Base-by-base conservation (phyloP, 1,140 invertebrate genomes). In the Drosophila obscura region DNA sequence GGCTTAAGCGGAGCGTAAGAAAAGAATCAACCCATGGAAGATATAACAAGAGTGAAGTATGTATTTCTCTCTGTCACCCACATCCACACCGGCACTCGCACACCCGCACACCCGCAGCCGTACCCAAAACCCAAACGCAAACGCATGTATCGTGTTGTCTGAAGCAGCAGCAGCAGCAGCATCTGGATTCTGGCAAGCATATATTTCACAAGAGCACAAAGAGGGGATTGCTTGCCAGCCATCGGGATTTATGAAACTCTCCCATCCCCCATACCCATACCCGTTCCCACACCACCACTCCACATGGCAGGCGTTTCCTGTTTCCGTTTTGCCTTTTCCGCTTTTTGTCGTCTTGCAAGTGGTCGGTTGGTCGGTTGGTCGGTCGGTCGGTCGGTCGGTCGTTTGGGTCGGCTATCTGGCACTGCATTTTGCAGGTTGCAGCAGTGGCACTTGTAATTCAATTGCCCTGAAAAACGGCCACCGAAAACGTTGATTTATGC, bases 391-490 rank as follows among this genome's bases (percentile, higher is more conserved):
- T 6, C 46, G 16, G 15, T 6, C 46, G 16, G 15, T 6, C 46
- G 16, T 8, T 6, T 22, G 16, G 19, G 19, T 6, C 46, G 16
- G 15, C 26, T 15, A 31, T 28, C 26, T 7, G 5, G 8, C 28
- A 19, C 44, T 49, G 50, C 64, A 57, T 41, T 46, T 67, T 68
- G 73, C 73, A 82, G 79, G 74, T 82, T 83, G 59, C 59, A 58
- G 49, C 52, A 44, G 55, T 59, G 60, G 49, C 52, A 50, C 57
- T 82, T 73, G 74, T 79, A 79, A 82, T 83, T 83, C 80, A 75
- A 82, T 83, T 83, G 80, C 75, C 71, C 74, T 62, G 16, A 69
- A 69, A 69, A 77, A 73, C 62, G 53, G 59, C 59, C 73, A 73
- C 60, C 35, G 35, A 39, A 31, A 45, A 16, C 24, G 61, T 51